Evolutionary conservation across 1,140 invertebrate genomes (phyloP).

Genomic region (Choristoneura fumiferana): DNA sequence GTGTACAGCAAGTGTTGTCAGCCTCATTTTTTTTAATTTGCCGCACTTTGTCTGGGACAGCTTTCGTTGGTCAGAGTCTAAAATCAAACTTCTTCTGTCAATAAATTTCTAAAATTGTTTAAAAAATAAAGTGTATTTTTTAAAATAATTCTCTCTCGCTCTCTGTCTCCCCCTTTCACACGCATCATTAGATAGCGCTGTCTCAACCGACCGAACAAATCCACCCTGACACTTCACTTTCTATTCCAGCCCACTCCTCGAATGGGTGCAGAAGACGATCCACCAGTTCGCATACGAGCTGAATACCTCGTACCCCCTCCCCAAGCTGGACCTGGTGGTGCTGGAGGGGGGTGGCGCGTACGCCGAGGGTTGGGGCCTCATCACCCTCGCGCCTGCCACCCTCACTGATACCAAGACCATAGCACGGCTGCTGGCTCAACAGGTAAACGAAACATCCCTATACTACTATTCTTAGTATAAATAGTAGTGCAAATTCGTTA

Average conservation of each 20-base stretch:
- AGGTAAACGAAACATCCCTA: slow-evolving; percentile 43
- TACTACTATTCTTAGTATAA: not conserved
- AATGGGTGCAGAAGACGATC: slow-evolving; percentile 66
- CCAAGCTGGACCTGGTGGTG: slow-evolving; percentile 38
- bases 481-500: too few relatives aligned
- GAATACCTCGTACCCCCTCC: slow-evolving; percentile 54
- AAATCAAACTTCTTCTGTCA: too few relatives aligned
- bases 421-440: slow-evolving; percentile 60
- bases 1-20: too few relatives aligned
- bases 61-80: too few relatives aligned
- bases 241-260: slow-evolving; percentile 55
- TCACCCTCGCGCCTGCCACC: slow-evolving; percentile 50
- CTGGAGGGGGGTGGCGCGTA: slow-evolving; percentile 58
- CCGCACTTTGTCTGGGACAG: too few relatives aligned
- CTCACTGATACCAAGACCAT: slow-evolving; percentile 60
- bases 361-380: slow-evolving; percentile 65
- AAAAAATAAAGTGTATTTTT: too few relatives aligned
- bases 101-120: too few relatives aligned
- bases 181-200: too few relatives aligned
- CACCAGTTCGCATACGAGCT: slow-evolving; percentile 57
- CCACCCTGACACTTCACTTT: too few relatives aligned
- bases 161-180: not conserved
- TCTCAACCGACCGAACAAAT: too few relatives aligned
- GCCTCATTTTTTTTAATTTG: too few relatives aligned
- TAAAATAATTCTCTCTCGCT: too few relatives aligned